Percentiles rank a stretch among this genome's conserved stretches.
Conservation (phyloP, 2,888 invertebrate species). For the Drosophila aldrichi region DNA sequence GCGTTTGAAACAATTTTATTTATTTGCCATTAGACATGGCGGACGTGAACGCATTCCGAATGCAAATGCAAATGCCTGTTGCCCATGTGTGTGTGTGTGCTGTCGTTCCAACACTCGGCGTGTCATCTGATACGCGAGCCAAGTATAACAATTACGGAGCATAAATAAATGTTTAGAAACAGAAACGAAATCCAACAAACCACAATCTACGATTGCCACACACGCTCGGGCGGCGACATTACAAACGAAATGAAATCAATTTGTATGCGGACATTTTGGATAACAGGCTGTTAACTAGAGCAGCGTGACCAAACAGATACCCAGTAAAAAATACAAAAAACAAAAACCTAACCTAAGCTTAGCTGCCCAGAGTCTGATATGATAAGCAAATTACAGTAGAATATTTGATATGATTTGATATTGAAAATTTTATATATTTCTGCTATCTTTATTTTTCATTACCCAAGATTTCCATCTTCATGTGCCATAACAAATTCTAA, state of each 20-base stretch:
- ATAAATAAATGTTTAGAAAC: slow-evolving; percentile 75
- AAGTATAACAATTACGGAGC: slow-evolving; percentile 77
- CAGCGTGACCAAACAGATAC: slow-evolving; percentile 30
- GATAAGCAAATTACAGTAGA: not conserved
- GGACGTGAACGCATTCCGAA: slow-evolving; percentile 61
- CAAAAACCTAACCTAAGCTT: not conserved
- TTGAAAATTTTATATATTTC: not conserved
- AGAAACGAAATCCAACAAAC: slow-evolving; percentile 47
- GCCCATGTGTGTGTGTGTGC: not conserved
- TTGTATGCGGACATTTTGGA: slow-evolving; percentile 73
- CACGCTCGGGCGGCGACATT: slow-evolving; percentile 64
- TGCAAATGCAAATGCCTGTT: slow-evolving; percentile 69
- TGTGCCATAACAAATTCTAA: not conserved
- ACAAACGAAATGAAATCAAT: slow-evolving; percentile 73
- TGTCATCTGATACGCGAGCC: slow-evolving; percentile 71
- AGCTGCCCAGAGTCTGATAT: not conserved
- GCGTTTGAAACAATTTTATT: slow-evolving; percentile 71
- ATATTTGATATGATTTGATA: not conserved
- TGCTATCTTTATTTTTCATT: not conserved
- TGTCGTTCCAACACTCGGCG: slow-evolving; percentile 17
- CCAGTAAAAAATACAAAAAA: not conserved
- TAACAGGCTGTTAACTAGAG: slow-evolving; percentile 12
- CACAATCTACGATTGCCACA: slow-evolving; percentile 81
- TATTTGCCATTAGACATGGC: slow-evolving; percentile 69
- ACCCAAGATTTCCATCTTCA: not conserved